phyloP scores from a whole-genome alignment of 2,113 vertebrate species.

The Emydocephalus ijimae region DNA sequence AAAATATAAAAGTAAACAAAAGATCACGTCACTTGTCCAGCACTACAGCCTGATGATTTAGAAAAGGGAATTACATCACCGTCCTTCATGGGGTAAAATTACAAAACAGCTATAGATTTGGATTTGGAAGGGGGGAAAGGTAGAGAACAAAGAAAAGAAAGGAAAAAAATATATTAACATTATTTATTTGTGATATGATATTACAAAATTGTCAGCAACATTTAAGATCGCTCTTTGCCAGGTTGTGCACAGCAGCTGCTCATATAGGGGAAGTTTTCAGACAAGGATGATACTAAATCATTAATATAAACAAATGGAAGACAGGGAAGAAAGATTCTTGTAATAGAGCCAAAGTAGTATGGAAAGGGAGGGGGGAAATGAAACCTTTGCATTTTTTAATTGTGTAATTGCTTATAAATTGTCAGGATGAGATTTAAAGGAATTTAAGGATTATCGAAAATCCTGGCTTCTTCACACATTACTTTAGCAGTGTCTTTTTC shows the following conservation, averaged over 20 bases:
- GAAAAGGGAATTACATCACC: conserved; percentile 68
- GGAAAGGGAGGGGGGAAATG: conserved; percentile 24
- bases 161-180: conserved; percentile 51
- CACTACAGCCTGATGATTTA: conserved; percentile 71
- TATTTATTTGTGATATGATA: conserved; percentile 39
- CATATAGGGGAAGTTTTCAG: conserved; percentile 77
- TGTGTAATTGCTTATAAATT: conserved; percentile 33
- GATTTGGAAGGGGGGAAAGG: neutral
- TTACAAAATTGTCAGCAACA: conserved; percentile 63
- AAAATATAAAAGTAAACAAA: conserved; percentile 70
- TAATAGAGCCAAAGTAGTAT: conserved; percentile 69
- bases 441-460: conserved; percentile 40
- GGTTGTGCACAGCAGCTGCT: conserved; percentile 70
- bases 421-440: neutral
- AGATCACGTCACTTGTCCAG: conserved; percentile 74
- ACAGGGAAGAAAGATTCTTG: conserved; percentile 66
- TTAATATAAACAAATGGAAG: conserved; percentile 84
- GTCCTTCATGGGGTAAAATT: conserved; percentile 58
- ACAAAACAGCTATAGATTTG: conserved; percentile 60
- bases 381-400: conserved; percentile 53
- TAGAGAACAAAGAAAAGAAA: conserved; percentile 34
- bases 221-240: conserved; percentile 76
- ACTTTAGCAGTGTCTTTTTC: conserved; percentile 38
- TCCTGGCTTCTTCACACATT: conserved; percentile 43
- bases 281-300: conserved; percentile 80